Evolutionary conservation across 2,797 vertebrate species (phyloP).

Genomic region (Rhyacichthys aspro): DNA sequence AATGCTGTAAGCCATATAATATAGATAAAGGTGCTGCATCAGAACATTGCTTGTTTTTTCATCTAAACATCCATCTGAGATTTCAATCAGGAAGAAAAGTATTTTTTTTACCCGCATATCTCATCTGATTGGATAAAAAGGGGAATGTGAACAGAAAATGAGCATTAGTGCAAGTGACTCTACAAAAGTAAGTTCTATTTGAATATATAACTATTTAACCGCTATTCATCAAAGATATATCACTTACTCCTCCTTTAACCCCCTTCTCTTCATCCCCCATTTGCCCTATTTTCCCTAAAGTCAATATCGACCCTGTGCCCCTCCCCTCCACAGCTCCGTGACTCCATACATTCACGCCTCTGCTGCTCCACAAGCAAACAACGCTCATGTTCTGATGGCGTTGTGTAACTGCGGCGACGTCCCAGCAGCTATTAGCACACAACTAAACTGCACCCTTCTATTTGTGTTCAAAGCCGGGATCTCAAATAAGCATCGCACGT

Average conservation of each 20-base stretch:
- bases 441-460: constrained; percentile 66
- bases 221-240: too few relatives aligned
- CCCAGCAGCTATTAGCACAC: constrained; percentile 54
- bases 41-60: too few relatives aligned
- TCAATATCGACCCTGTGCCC: constrained; percentile 50
- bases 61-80: too few relatives aligned
- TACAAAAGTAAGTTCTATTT: too few relatives aligned
- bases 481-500: constrained; percentile 79
- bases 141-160: too few relatives aligned
- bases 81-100: too few relatives aligned
- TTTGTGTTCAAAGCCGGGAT: constrained; percentile 78
- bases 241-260: not conserved
- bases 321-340: constrained; percentile 34
- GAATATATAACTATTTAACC: too few relatives aligned
- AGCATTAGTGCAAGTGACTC: too few relatives aligned
- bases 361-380: constrained; percentile 60
- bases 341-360: constrained; percentile 55
- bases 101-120: too few relatives aligned
- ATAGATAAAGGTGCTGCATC: too few relatives aligned
- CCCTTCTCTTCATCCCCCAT: not conserved
- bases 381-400: constrained; percentile 35
- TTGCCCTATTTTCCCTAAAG: constrained; percentile 42
- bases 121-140: too few relatives aligned
- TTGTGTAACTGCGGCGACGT: constrained; percentile 33
- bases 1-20: too few relatives aligned